Base-by-base conservation (phyloP, 2,888 invertebrate species). In the Masnerella sp. region DNA sequence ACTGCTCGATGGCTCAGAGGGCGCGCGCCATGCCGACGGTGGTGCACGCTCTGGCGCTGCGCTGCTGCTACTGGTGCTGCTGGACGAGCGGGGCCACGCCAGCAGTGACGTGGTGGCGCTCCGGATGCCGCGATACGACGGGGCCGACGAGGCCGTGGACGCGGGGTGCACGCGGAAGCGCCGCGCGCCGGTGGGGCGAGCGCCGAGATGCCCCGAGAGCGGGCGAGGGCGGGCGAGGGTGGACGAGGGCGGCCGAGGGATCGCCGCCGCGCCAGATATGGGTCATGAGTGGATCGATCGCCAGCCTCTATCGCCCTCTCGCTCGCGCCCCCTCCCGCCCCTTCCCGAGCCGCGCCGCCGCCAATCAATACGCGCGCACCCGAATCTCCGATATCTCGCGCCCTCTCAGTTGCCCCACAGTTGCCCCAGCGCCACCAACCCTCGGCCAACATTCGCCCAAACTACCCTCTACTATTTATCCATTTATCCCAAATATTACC, bases 271-370 rank as follows among this genome's bases (percentile, higher is more conserved):
- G 75, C 80, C 83, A 82, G 85, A 87, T 86, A 84, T 87, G 84
- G 86, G 87, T 86, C 86, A 86, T 84, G 84, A 82, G 76, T 78
- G 84, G 86, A 87, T 86, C 87, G 86, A 87, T 87, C 80, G 78
- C 65, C 67, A 61, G 67, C 76, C 74, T 64, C 74, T 88, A 59
- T 89, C 89, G 81, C 86, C 88, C 71, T 89, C 20, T 38, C 69
- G 20, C 40, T 36, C 28, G 17, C 0, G 88, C 89, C 67, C 89
- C 89, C 74, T 88, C 67, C 89, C 89, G 4, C 42, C 34, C 40
- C 14, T 38, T 11, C 36, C 18, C 20, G 3, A 17, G n/a, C 28
- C 18, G 42, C 79, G 79, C 80, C 82, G 83, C 85, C 83, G 84
- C 85, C 85, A 86, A 86, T 86, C 86, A 85, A 86, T 86, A 86